Base-by-base conservation (phyloP, 2,797 vertebrate genomes). In the Carcharodon carcharias region DNA sequence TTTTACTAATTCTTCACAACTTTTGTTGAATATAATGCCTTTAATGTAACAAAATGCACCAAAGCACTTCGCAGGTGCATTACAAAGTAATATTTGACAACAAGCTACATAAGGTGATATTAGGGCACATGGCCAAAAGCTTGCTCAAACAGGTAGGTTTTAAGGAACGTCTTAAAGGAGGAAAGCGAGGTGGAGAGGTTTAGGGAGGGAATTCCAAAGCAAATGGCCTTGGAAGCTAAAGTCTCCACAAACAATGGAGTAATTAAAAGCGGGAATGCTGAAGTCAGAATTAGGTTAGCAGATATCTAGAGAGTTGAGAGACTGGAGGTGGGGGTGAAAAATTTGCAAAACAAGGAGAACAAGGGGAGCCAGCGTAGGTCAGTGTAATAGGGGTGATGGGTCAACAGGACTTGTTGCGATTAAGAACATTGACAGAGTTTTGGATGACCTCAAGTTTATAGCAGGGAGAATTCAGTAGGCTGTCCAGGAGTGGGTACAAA, bases 31-130 rank as follows among this genome's bases (percentile, higher is more conserved):
- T 67, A 4, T 96, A n/a, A 96, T 96, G 95, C 26, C 73, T 63
- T 96, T 95, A 63, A n/a, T 96, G 56, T 50, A 80, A 71, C 96
- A 96, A 95, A 96, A 80, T 40, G 35, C 73, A n/a, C 26, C 31
- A 31, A 31, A 2, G 71, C 7, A 8, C 28, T 73, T 73, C 71
- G 31, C 69, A 31, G 8, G 31, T 12, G 31, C n/a, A 80, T 80
- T 80, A n/a, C 31, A 80, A 80, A 80, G 12, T 16, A 80, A 80
- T 14, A 80, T 14, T 40, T 3, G 35, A n/a, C 12, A 2, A 8
- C 0, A 16, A 77, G 12, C 71, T 28, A 73, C 28, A 73, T 3
- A 77, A 77, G 31, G 11, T 67, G 61, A 73, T 73, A 11, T 73
- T 31, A 11, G 71, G 71, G 31, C 28, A 4, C 5, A 31, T 73